Percentiles rank a stretch among this genome's conserved stretches.
phyloP scores from a whole-genome alignment of 2,797 vertebrate genomes.

The Mus caroli region DNA sequence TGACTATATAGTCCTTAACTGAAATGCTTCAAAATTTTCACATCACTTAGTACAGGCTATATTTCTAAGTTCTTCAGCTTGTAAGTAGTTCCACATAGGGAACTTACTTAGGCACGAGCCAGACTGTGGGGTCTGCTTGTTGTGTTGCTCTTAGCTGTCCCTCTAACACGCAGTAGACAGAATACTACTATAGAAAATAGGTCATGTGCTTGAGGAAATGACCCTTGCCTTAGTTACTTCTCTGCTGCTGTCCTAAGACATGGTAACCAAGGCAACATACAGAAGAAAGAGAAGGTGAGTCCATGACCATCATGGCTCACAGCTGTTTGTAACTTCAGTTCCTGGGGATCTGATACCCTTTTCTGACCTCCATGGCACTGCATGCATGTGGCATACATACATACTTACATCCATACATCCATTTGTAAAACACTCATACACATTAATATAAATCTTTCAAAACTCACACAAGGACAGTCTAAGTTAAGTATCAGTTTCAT shows the following conservation, averaged over 20 bases:
- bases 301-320: background rate
- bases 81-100: background rate
- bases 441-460: background rate
- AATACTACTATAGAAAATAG: background rate
- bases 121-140: background rate
- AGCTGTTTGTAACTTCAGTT: background rate
- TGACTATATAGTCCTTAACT: background rate
- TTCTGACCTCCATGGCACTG: background rate
- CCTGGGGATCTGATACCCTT: background rate
- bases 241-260: background rate
- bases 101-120: background rate
- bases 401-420: background rate
- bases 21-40: background rate
- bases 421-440: background rate
- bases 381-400: background rate
- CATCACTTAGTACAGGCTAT: background rate
- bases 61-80: background rate
- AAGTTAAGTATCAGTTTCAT: background rate
- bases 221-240: background rate
- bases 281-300: background rate
- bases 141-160: too few species aligned
- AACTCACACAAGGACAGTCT: background rate
- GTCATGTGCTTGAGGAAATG: background rate
- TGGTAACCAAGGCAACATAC: background rate
- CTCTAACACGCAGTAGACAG: background rate